Evolutionary conservation across 2,888 invertebrate species (phyloP).

Genomic region (Drosophila atroscutellata): DNA sequence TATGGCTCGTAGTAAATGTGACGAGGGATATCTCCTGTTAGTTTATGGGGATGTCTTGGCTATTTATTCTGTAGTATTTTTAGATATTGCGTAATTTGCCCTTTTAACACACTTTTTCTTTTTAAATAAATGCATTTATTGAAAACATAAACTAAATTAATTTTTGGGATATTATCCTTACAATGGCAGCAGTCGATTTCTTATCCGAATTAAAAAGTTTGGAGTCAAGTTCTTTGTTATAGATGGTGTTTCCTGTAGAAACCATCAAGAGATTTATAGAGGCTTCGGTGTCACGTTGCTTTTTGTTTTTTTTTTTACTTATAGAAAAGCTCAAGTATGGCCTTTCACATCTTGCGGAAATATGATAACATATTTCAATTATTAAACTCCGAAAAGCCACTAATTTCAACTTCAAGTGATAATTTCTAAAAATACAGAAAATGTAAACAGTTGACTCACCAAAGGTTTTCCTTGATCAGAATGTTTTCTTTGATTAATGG

Average conservation of each 20-base stretch:
- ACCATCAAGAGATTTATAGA: background rate
- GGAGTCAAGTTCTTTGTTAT: background rate
- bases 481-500: slow-evolving; percentile 17
- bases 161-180: background rate
- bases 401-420: background rate
- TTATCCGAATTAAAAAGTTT: background rate
- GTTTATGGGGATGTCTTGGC: background rate
- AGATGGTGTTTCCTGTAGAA: background rate
- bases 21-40: background rate
- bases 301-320: no score
- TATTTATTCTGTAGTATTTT: background rate
- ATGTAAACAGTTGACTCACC: slow-evolving; percentile 1
- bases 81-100: background rate
- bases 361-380: background rate
- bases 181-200: background rate
- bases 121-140: background rate
- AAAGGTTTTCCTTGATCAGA: slow-evolving; percentile 7
- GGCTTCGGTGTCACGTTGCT: background rate
- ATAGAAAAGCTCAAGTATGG: background rate
- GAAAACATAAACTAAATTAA: background rate
- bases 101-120: background rate
- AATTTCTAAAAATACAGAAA: background rate
- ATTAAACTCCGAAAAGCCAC: background rate
- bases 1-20: background rate
- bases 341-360: background rate